Evolutionary conservation across 2,113 vertebrate species (phyloP).

Genomic region (Cyrtonyx montezumae): DNA sequence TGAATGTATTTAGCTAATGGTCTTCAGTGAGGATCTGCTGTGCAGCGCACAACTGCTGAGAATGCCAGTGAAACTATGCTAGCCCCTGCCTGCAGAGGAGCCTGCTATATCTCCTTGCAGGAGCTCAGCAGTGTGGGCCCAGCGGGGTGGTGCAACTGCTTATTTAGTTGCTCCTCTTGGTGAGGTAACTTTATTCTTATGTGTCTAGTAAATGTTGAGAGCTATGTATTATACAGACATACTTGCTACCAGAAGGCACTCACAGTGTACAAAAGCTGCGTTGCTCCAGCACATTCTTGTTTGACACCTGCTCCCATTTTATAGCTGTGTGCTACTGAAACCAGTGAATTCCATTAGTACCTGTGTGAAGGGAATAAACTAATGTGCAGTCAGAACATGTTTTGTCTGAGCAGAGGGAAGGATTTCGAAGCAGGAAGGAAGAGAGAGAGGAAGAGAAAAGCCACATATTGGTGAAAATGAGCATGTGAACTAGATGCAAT

Average conservation of each 20-base stretch:
- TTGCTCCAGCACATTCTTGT: neutral
- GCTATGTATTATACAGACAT: neutral
- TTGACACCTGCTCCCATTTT: neutral
- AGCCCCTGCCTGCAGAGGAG: neutral
- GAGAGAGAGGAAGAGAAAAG: neutral
- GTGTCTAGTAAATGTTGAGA: rapidly evolving
- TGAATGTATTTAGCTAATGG: neutral
- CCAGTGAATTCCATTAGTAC: neutral
- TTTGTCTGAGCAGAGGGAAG: neutral
- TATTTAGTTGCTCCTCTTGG: neutral
- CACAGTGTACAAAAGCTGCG: neutral
- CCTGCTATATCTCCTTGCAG: neutral
- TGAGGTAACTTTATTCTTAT: neutral
- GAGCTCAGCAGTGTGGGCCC: neutral
- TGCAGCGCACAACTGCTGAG: neutral
- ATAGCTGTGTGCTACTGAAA: neutral
- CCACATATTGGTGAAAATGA: neutral
- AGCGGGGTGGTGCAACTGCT: neutral
- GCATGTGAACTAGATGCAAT: neutral
- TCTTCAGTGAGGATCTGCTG: neutral
- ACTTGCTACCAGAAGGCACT: neutral
- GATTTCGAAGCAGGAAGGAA: neutral
- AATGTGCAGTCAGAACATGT: rapidly evolving
- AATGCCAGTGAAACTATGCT: neutral
- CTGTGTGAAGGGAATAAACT: neutral